Base-by-base conservation (phyloP, 2,888 invertebrate species). In the Hypomecis atomaria region DNA sequence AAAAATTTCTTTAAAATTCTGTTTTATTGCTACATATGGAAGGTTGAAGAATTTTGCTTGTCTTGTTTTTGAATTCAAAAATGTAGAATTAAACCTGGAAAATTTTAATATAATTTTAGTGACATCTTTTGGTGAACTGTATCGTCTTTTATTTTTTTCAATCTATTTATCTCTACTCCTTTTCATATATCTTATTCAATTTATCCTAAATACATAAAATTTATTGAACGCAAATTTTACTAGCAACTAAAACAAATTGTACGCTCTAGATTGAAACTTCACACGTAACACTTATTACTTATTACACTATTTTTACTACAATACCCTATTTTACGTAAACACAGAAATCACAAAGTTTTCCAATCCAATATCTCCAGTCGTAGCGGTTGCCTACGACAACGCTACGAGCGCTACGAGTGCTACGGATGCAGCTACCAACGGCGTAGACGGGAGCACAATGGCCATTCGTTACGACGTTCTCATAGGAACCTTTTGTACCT, bases 391-490 rank as follows among this genome's bases (percentile, higher is more conserved):
- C 66, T 56, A 59, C 66, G 66, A 58, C 50, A 48, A 38, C 36
- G 53, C 60, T 60, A 54, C 57, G 49, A 55, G 65, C 7, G 56
- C 53, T 65, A 65, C 55, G 56, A 45, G 50, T 44, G 56, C 56
- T 56, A 56, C 47, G 47, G 56, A 56, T 56, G 55, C 44, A 52
- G 57, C 66, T 67, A 70, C 59, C 34, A 42, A 11, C 62, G 66
- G 59, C 68, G 67, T 68, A 73, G 74, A 74, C 74, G 73, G 71
- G 68, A 47, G 65, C 33, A 71, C 71, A 73, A 71, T 72, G 50
- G 67, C 44, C 59, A 67, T 69, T 63, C 65, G 65, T 59, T 62
- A 67, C 62, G 57, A 61, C 54, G 59, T 52, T 61, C 64, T 58
- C 66, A 56, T 59, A 52, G 52, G 48, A 50, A 53, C 55, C 66